Percentiles rank a stretch among this genome's conserved stretches.
Evolutionary conservation across 2,113 vertebrate genomes (phyloP).

Genomic region (Embiotoca jacksoni): DNA sequence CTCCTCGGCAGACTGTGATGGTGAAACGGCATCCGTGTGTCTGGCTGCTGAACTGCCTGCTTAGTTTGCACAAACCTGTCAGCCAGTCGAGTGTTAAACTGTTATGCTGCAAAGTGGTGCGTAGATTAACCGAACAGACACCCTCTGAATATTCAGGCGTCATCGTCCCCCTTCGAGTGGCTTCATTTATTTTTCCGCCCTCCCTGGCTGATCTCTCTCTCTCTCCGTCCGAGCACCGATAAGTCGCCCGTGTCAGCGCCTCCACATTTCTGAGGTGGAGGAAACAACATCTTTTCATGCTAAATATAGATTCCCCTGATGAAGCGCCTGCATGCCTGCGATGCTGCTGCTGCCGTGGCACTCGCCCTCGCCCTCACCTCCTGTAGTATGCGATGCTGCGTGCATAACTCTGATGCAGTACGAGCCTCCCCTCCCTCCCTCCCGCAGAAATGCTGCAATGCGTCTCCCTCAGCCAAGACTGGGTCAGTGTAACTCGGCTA

Average conservation of each 20-base stretch:
- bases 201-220: conserved; percentile 49
- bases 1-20: neutral
- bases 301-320: conserved; percentile 70
- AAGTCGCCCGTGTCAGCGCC: conserved; percentile 40
- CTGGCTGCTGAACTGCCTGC: conserved; percentile 4
- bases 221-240: neutral
- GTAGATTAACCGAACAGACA: neutral
- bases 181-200: neutral
- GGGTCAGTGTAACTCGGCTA: conserved; percentile 85
- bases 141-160: conserved; percentile 5
- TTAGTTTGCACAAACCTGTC: conserved; percentile 11
- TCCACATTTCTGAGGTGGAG: conserved; percentile 22
- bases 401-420: conserved; percentile 57
- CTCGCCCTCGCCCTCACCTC: conserved; percentile 41
- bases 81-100: neutral
- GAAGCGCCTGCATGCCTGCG: conserved; percentile 36
- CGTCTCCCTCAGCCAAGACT: conserved; percentile 83
- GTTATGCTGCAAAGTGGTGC: neutral
- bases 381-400: conserved; percentile 44
- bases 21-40: conserved; percentile 7
- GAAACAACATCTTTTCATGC: conserved; percentile 42
- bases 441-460: conserved; percentile 87
- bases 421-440: conserved; percentile 35
- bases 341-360: conserved; percentile 23
- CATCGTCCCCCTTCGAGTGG: conserved; percentile 5